Base-by-base conservation (phyloP, 2,113 vertebrate genomes). In the Plectropomus leopardus region DNA sequence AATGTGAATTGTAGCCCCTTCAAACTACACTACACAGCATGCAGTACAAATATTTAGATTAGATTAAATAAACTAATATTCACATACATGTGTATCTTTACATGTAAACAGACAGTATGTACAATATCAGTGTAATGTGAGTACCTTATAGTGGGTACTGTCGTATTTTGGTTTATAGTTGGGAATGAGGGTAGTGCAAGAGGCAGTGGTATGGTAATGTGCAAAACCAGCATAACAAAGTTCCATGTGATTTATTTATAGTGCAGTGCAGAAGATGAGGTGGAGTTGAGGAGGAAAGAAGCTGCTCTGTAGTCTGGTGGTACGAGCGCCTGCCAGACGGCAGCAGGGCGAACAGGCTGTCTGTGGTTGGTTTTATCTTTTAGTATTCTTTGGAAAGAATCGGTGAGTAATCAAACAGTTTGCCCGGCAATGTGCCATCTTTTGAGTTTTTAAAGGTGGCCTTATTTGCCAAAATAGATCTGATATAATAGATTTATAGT, bases 291-390 rank as follows among this genome's bases (percentile, higher is more conserved):
- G 40, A 64, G 61, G 44, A 30, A 45, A 64, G 24, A 45, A 64
- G 61, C 61, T 65, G 61, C 61, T 47, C 61, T 47, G 17, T 21
- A 10, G 60, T 30, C 61, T 30, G 26, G n/a, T 44, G 59, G 61
- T 21, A 19, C 5, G 5, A 21, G 61, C 26, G 21, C 24, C 10
- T 65, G 61, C 61, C 44, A 65, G 61, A 45, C 10, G 10, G 24
- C 44, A 65, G 44, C 26, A 21, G 61, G 42, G 61, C 21, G 61
- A 47, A 48, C 61, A 47, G 42, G 44, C 26, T 65, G 44, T 6
- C 42, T n/a, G 3, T 14, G 61, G 4, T 47, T 16, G 44, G 17
- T 21, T 21, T 21, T 42, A 14, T 44, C 36, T 24, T 44, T 24
- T 44, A 4, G 9, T 47, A 21, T 28, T 42, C 5, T 28, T 47